phyloP scores from a whole-genome alignment of 2,113 vertebrate genomes.

The Perca flavescens region DNA sequence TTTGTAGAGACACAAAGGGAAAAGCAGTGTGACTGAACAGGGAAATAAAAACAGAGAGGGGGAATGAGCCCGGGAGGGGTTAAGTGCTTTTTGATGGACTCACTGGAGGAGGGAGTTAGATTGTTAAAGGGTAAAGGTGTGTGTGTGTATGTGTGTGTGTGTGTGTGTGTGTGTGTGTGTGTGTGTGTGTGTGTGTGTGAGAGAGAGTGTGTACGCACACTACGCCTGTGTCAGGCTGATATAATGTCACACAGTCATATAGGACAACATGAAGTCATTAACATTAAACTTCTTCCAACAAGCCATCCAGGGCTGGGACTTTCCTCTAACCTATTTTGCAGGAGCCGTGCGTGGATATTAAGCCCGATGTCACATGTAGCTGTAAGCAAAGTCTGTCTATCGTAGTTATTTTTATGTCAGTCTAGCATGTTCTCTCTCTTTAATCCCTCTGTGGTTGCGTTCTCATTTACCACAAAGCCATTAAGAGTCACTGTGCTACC shows the following conservation, averaged over 20 bases:
- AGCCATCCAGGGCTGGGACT: neutral
- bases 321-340: slow-evolving; percentile 53
- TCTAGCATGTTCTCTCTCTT: slow-evolving; percentile 51
- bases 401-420: slow-evolving; percentile 59
- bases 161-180: no score
- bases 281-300: neutral
- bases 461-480: slow-evolving; percentile 71
- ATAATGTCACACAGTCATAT: neutral
- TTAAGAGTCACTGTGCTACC: slow-evolving; percentile 61
- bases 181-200: no score
- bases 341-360: slow-evolving; percentile 57
- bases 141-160: neutral
- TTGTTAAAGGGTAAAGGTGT: slow-evolving; percentile 40
- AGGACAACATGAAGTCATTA: neutral
- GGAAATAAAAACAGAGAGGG: slow-evolving; percentile 38
- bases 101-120: slow-evolving; percentile 17
- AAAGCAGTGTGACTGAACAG: slow-evolving; percentile 23
- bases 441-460: slow-evolving; percentile 65
- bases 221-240: neutral
- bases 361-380: slow-evolving; percentile 53
- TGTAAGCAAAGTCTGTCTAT: slow-evolving; percentile 53
- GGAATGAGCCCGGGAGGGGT: slow-evolving; percentile 21
- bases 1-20: slow-evolving; percentile 42
- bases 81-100: slow-evolving; percentile 66
- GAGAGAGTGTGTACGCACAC: neutral